These are phyloP conservation scores for Podarcis raffonei DNA, from an alignment of 2,113 vertebrate species.

Conservation along the genomic window DNA sequence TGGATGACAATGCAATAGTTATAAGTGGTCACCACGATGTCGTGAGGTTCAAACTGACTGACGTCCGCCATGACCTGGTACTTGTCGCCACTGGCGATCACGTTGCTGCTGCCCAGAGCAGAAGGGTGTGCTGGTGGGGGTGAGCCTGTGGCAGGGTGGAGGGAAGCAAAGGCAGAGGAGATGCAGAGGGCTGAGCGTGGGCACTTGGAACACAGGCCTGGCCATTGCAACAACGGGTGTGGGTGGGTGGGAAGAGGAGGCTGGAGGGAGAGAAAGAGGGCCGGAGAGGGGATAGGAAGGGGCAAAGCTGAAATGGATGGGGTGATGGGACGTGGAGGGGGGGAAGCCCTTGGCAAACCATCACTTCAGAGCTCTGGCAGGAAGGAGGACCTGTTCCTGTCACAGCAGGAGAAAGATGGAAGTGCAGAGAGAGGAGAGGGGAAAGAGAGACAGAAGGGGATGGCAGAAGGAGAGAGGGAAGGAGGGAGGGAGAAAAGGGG, in stretches of 20 bases:
- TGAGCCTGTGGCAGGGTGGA: conserved; percentile 44
- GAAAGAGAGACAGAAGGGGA: neutral
- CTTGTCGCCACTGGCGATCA: conserved; percentile 72
- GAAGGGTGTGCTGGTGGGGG: conserved; percentile 57
- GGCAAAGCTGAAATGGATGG: neutral
- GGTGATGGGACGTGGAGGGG: neutral
- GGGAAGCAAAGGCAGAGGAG: neutral
- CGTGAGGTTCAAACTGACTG: conserved; percentile 85
- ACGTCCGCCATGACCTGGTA: conserved; percentile 83
- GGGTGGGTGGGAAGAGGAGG: neutral
- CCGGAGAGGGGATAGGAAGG: neutral
- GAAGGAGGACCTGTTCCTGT: neutral
- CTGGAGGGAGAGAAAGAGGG: neutral
- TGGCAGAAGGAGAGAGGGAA: neutral
- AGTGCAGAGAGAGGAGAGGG: neutral
- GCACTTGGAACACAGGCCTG: neutral
- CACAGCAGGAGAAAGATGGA: neutral
- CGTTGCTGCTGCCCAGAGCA: conserved; percentile 63
- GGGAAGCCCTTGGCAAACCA: neutral
- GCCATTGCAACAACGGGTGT: neutral
- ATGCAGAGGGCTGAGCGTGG: fast-evolving
- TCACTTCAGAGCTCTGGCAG: neutral
- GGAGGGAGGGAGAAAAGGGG: neutral
- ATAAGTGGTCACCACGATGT: conserved; percentile 84
- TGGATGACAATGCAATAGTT: conserved; percentile 81